Percentiles rank a stretch among this genome's conserved stretches.
These are phyloP conservation scores for Caiman crocodilus DNA, from an alignment of 2,797 vertebrate genomes.

Conservation along the genomic window DNA sequence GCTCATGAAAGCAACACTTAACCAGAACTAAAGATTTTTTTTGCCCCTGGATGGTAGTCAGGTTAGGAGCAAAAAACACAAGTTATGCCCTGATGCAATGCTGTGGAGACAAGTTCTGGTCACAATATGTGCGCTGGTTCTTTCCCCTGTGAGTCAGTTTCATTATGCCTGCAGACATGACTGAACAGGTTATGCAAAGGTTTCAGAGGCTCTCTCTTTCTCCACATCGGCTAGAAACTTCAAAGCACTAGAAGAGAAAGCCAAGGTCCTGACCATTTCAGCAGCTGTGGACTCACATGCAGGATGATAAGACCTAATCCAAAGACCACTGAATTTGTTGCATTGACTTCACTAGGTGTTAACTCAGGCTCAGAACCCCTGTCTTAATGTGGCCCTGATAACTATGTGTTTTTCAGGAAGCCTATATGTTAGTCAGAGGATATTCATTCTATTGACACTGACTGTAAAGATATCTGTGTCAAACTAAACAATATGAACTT, in stretches of 20 bases:
- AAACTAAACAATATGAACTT: neutral
- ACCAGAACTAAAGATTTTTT: too few relatives aligned
- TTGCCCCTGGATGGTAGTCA: too few relatives aligned
- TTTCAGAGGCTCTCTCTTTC: neutral
- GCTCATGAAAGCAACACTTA: neutral
- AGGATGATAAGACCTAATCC: constrained; percentile 10
- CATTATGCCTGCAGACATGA: rapidly evolving
- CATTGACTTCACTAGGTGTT: neutral
- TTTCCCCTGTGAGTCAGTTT: neutral
- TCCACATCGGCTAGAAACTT: neutral
- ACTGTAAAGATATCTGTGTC: neutral
- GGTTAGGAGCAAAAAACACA: too few relatives aligned
- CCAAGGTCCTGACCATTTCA: neutral
- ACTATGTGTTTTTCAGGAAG: neutral
- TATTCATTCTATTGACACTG: too few relatives aligned
- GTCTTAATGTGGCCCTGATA: neutral
- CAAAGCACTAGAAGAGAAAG: too few relatives aligned
- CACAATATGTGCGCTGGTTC: rapidly evolving
- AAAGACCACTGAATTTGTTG: neutral
- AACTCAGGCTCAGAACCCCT: neutral
- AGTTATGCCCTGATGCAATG: neutral
- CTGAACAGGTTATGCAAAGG: neutral
- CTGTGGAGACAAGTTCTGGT: neutral
- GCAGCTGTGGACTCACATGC: neutral
- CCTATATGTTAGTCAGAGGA: neutral